phyloP scores from a whole-genome alignment of 2,797 vertebrate species.

The Hoplostethus atlanticus region DNA sequence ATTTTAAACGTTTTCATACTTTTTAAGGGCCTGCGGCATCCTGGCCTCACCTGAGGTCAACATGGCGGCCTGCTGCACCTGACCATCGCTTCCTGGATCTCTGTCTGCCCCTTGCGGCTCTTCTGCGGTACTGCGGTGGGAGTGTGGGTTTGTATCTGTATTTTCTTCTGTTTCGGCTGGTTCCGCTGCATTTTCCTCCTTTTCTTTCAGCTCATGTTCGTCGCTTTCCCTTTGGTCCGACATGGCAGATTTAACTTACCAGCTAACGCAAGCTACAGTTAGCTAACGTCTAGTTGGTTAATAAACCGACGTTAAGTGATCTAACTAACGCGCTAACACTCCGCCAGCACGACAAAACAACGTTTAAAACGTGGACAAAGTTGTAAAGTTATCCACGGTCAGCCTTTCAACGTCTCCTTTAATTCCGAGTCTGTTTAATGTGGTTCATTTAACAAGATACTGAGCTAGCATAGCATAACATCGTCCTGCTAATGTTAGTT shows the following conservation, averaged over 20 bases:
- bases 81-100: not conserved
- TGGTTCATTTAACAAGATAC: too few species aligned
- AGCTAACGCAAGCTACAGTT: not conserved
- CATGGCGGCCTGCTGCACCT: not conserved
- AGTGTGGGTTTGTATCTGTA: not conserved
- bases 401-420: not conserved
- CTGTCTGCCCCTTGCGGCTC: slow-evolving; percentile 35
- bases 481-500: not conserved
- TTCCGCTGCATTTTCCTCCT: not conserved
- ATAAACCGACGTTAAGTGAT: too few species aligned
- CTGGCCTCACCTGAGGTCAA: slow-evolving; percentile 29
- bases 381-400: not conserved
- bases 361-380: not conserved
- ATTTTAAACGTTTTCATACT: too few species aligned
- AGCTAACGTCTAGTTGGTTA: too few species aligned
- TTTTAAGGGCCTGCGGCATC: too few species aligned
- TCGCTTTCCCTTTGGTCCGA: slow-evolving; percentile 21
- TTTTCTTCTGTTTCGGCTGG: not conserved
- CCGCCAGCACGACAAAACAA: not conserved
- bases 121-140: not conserved
- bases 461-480: not conserved
- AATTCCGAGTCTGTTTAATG: not conserved
- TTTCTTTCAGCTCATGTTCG: not conserved
- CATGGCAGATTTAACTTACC: slow-evolving; percentile 31
- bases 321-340: not conserved